phyloP scores from a whole-genome alignment of 2,113 vertebrate species.

The Cathartes aura region DNA sequence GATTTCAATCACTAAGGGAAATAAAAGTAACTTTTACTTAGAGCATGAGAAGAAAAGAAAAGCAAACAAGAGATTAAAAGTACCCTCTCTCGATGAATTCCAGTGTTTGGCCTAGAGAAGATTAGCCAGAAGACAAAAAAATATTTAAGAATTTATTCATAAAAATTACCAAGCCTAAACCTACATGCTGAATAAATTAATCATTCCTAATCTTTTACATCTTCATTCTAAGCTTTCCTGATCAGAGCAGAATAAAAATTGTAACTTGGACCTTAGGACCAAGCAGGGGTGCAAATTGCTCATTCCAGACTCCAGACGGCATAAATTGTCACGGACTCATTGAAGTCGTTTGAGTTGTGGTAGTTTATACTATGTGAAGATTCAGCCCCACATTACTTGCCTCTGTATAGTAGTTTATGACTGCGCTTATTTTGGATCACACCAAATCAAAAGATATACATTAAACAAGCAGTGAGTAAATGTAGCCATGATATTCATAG shows the following conservation, averaged over 20 bases:
- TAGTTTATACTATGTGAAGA: not conserved
- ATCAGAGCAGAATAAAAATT: not conserved
- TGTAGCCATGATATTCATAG: not conserved
- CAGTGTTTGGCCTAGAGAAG: constrained; percentile 20
- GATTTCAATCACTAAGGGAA: constrained; percentile 45
- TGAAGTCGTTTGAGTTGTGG: not conserved
- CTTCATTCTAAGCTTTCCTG: not conserved
- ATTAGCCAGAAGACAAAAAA: constrained; percentile 14
- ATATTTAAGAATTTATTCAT: constrained; percentile 8
- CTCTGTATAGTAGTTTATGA: not conserved
- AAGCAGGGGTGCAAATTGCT: not conserved
- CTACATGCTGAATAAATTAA: not conserved
- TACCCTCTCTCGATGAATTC: not conserved
- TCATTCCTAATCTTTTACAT: not conserved
- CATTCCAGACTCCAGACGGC: not conserved
- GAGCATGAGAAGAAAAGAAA: constrained; percentile 36
- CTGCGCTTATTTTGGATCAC: not conserved
- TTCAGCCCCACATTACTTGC: not conserved
- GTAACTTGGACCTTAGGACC: not conserved
- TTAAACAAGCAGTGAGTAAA: not conserved
- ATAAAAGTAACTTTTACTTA: constrained; percentile 57
- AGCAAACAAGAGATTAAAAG: constrained; percentile 32
- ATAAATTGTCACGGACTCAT: not conserved
- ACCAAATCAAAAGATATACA: not conserved
- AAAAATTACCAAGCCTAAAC: not conserved